Percentiles rank a stretch among this genome's conserved stretches.
Conservation (phyloP, 2,888 invertebrate species). For the Dorcus parallelipipedus region DNA sequence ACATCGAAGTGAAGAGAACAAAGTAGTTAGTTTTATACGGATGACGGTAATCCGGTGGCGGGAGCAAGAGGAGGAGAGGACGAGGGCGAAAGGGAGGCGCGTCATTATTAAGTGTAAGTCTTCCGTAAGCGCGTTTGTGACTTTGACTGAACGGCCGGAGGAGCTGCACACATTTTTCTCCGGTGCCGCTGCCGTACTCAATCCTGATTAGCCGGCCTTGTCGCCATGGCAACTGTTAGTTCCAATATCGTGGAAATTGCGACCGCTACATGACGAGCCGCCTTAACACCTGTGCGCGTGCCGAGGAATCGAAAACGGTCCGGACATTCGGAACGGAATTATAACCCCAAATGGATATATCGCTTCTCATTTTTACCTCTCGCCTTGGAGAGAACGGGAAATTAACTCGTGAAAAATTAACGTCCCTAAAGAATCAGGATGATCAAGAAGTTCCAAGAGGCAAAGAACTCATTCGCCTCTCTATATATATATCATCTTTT, state of each 20-base stretch:
- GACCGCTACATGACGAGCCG: constrained; percentile 15
- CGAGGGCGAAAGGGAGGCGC: constrained; percentile 3
- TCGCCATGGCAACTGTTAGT: constrained; percentile 11
- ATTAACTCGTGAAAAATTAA: too few species aligned
- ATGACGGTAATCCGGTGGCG: constrained; percentile 3
- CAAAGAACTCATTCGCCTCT: too few species aligned
- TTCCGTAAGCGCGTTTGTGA: constrained; percentile 21
- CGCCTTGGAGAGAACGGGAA: too few species aligned
- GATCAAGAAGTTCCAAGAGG: too few species aligned
- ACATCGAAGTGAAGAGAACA: background rate
- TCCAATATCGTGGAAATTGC: constrained; percentile 19
- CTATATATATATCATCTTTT: too few species aligned
- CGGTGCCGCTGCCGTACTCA: constrained; percentile 6
- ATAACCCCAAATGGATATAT: background rate
- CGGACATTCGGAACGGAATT: constrained; percentile 9
- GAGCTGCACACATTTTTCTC: constrained; percentile 22
- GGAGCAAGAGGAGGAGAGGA: background rate
- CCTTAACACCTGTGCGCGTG: constrained; percentile 18
- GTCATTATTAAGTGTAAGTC: constrained; percentile 24
- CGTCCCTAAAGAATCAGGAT: too few species aligned
- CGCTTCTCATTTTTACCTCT: too few species aligned
- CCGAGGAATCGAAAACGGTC: constrained; percentile 14
- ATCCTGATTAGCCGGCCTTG: constrained; percentile 17
- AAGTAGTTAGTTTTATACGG: background rate
- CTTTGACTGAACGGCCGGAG: constrained; percentile 18